Evolutionary conservation across 2,113 vertebrate species (phyloP), one percentile per base, ranked within the genome.

Genomic region (Carassius gibelio): DNA sequence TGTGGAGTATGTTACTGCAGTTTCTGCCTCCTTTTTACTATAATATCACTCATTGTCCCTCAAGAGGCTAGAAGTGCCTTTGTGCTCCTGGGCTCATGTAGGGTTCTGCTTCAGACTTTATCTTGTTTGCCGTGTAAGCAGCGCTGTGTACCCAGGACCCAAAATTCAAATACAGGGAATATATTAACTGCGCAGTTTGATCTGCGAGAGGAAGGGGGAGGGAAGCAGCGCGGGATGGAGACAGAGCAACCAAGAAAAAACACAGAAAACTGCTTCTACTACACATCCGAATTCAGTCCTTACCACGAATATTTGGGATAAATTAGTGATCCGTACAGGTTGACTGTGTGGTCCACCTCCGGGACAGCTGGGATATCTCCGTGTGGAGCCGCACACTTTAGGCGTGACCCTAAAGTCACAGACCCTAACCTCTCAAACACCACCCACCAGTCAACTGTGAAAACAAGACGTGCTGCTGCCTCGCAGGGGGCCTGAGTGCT

Each of bases 361-460:
- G 83, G 50, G 74, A 76, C 84, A 84, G 75, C 84, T 84, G 81
- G 59, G 80, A 80, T 66, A 87, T 45, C 86, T 75, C 88, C 68
- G 62, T 66, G 75, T 76, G 83, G 81, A 88, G 45, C 23, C 81
- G 81, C 90, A 92, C 90, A 89, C 90, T 89, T 90, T 84, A 88
- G 77, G 83, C 84, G 52, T 91, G 90, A 93, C 90, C 90, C 90
- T 88, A 68, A 75, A 87, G 76, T 88, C 88, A 64, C 78, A 62
- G n/a, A 52, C 50, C 77, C 85, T 87, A 72, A 88, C 62, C 81
- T 81, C 45, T 71, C 75, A 69, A 75, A 85, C 84, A 83, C 87
- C 89, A 88, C 76, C 88, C 89, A 91, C 87, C 75, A 89, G 88
- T 92, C 89, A 89, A 91, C 80, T 90, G 88, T 90, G 91, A 92